A percentile compares a stretch with the other conserved stretches of the same genome.
Evolutionary conservation across 2,888 invertebrate genomes (phyloP).

Genomic region (Tipula helvola): DNA sequence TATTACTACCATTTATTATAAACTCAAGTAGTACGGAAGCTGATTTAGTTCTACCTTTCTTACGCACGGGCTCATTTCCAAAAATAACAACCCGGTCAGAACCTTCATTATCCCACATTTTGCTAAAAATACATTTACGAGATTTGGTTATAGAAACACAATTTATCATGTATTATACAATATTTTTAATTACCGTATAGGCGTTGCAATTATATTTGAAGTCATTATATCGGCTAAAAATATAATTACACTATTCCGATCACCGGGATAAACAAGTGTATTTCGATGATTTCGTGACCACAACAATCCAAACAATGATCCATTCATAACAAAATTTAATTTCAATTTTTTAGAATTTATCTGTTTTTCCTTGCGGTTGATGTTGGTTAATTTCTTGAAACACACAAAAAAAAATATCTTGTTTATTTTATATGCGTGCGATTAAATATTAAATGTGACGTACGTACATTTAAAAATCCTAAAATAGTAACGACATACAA

Average conservation of each 20-base stretch:
- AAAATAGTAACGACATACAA: slow-evolving; percentile 21
- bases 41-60: not conserved
- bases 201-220: not conserved
- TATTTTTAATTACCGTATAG: slow-evolving; percentile 20
- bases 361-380: not conserved
- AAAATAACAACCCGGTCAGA: not conserved
- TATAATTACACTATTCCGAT: not conserved
- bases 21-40: not conserved
- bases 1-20: not conserved
- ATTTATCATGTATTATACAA: not conserved
- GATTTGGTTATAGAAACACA: not conserved
- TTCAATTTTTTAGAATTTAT: not conserved
- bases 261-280: not conserved
- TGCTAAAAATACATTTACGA: not conserved
- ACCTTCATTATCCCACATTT: not conserved
- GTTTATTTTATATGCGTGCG: not conserved
- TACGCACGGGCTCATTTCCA: not conserved
- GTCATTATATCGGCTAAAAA: not conserved
- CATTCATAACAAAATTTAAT: not conserved
- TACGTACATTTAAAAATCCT: slow-evolving; percentile 17
- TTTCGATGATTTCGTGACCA: not conserved
- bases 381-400: not conserved
- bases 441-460: not conserved
- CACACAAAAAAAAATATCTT: not conserved
- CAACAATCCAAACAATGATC: not conserved